Base-by-base conservation (phyloP, 2,797 vertebrate species). In the Saxicola maurus region DNA sequence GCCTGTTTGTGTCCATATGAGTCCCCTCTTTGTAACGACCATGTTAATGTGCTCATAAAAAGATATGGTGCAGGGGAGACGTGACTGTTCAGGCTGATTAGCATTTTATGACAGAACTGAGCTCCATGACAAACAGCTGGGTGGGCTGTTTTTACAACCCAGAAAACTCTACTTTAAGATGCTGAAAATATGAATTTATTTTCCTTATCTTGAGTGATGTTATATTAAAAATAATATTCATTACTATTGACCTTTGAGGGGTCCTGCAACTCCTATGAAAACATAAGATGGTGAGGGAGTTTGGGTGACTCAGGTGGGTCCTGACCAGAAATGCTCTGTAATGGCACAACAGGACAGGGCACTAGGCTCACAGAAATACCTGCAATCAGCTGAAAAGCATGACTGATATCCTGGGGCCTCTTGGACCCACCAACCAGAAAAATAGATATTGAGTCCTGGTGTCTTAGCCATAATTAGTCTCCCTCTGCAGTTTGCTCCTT, bases 11-110 rank as follows among this genome's bases (percentile, higher is more conserved):
- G 96, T 96, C 96, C 92, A 87, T 96, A 96, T 93, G 96, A 96
- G 92, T 96, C 95, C 94, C 92, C 92, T 96, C 93, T 97, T 94
- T 93, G 95, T 97, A 97, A 97, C 96, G 94, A 96, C 94, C 85
- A 53, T 94, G 96, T 96, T 97, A 97, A 97, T 97, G 96, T 93
- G 93, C 96, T 96, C 97, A 93, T 97, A 97, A 97, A 97, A 97
- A 97, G 96, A 96, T 96, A 97, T 93, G 89, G 96, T 52, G 85
- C 94, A 96, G 93, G 92, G 96, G 94, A 89, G 88, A 97, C 84
- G 95, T 97, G 97, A 97, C 94, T 96, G 95, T 94, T 96, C 96
- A 96, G 95, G 92, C 89, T 97, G 96, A 97, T 97, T 97, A 97
- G 92, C 94, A 95, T 97, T 97, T 97, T 97, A 97, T 96, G 94